These are phyloP conservation scores for Sisyra nigra DNA, from an alignment of 2,888 invertebrate species.

Conservation along the genomic window DNA sequence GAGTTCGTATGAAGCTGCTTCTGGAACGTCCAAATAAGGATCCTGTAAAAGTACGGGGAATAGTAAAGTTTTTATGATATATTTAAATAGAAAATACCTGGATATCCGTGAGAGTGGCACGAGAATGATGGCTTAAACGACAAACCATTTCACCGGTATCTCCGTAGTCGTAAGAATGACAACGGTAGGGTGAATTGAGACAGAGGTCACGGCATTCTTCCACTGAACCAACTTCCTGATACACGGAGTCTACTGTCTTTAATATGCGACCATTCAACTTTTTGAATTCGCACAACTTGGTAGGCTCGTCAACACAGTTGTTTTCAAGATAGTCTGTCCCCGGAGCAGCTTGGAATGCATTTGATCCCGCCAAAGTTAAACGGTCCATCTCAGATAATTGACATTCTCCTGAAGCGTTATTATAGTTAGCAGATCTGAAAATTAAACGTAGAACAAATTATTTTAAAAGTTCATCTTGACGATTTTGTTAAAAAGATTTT, in stretches of 20 bases:
- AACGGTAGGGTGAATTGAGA: slow-evolving; percentile 76
- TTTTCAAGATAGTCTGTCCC: slow-evolving; percentile 75
- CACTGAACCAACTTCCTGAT: slow-evolving; percentile 71
- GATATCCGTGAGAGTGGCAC: slow-evolving; percentile 75
- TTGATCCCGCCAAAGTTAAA: slow-evolving; percentile 70
- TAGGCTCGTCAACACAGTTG: slow-evolving; percentile 88
- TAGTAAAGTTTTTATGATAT: neutral
- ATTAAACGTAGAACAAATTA: neutral
- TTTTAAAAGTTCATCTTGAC: neutral
- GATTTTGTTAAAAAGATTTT: too few relatives aligned
- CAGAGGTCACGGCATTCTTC: slow-evolving; percentile 83
- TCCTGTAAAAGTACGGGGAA: slow-evolving; percentile 35
- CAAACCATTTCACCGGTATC: slow-evolving; percentile 89
- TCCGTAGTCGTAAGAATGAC: slow-evolving; percentile 87
- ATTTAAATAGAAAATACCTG: slow-evolving; percentile 34
- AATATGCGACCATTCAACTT: slow-evolving; percentile 74
- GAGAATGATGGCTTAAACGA: slow-evolving; percentile 79
- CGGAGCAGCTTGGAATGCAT: slow-evolving; percentile 40
- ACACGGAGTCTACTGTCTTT: slow-evolving; percentile 87
- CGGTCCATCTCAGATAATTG: slow-evolving; percentile 84
- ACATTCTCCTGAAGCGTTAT: slow-evolving; percentile 71
- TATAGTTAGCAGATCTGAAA: slow-evolving; percentile 77
- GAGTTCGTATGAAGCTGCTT: slow-evolving; percentile 81
- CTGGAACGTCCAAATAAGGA: slow-evolving; percentile 78
- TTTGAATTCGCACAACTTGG: slow-evolving; percentile 86